These are phyloP conservation scores for Petrocephalus microphthalmus DNA, from an alignment of 2,113 vertebrate genomes.

Conservation along the genomic window DNA sequence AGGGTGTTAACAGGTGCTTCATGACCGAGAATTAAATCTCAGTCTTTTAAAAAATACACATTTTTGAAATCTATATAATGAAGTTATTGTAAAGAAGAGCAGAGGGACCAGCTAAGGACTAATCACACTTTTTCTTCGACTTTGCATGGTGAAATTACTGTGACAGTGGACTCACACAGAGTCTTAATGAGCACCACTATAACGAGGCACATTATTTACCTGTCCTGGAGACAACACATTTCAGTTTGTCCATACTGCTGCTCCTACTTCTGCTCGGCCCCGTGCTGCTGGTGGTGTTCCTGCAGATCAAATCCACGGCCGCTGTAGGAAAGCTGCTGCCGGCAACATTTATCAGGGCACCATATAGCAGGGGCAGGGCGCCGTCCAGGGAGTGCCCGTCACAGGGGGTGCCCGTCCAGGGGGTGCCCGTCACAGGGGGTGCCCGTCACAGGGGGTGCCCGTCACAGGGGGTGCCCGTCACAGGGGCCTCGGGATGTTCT, in stretches of 20 bases:
- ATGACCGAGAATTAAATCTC: not conserved
- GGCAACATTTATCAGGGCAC: conserved; percentile 64
- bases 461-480: conserved; percentile 44
- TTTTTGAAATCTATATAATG: not conserved
- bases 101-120: not conserved
- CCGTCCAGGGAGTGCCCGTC: conserved; percentile 50
- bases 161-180: not conserved
- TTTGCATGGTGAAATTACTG: not conserved
- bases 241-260: not conserved
- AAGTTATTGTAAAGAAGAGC: not conserved
- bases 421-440: conserved; percentile 54
- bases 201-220: not conserved
- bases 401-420: too few species aligned
- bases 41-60: not conserved
- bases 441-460: conserved; percentile 54
- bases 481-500: conserved; percentile 59
- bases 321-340: conserved; percentile 31
- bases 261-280: not conserved
- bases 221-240: not conserved
- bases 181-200: not conserved
- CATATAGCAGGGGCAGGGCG: conserved; percentile 51
- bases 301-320: not conserved
- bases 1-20: not conserved
- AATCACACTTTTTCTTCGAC: not conserved
- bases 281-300: not conserved